These are phyloP conservation scores for Clunio marinus DNA, from an alignment of 2,888 invertebrate genomes.

Conservation along the genomic window DNA sequence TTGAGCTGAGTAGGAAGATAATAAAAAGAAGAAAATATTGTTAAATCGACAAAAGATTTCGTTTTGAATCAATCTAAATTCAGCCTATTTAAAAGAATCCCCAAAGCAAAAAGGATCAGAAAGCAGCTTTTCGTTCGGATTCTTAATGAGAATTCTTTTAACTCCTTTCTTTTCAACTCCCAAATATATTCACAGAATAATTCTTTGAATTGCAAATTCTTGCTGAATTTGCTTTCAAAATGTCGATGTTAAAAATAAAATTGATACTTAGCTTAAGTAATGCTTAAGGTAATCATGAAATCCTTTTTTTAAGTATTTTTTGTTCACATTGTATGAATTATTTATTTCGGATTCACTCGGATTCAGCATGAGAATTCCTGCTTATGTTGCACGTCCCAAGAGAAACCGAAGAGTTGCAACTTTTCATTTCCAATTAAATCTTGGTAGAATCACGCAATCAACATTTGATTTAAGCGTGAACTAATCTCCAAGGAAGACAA, in stretches of 20 bases:
- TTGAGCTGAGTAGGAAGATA: no score
- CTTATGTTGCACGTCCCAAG: not conserved
- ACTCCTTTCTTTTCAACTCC: not conserved
- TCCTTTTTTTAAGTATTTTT: not conserved
- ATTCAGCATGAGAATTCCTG: not conserved
- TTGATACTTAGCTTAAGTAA: no score
- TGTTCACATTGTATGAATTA: not conserved
- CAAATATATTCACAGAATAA: no score
- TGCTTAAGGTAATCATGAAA: not conserved
- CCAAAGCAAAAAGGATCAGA: no score
- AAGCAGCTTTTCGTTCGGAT: no score
- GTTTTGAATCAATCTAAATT: no score
- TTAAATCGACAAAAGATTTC: no score
- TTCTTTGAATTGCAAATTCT: constrained; percentile 3
- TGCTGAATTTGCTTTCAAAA: no score
- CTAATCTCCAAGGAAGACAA: not conserved
- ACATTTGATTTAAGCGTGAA: not conserved
- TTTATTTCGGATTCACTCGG: no score
- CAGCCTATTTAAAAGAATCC: no score
- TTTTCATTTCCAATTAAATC: constrained; percentile 4
- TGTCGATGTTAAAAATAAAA: no score
- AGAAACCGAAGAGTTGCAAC: not conserved
- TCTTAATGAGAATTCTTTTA: not conserved
- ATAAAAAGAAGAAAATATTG: no score
- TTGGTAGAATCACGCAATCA: not conserved